Base-by-base conservation (phyloP, 2,888 invertebrate species). In the Nemotelus pantherinus region DNA sequence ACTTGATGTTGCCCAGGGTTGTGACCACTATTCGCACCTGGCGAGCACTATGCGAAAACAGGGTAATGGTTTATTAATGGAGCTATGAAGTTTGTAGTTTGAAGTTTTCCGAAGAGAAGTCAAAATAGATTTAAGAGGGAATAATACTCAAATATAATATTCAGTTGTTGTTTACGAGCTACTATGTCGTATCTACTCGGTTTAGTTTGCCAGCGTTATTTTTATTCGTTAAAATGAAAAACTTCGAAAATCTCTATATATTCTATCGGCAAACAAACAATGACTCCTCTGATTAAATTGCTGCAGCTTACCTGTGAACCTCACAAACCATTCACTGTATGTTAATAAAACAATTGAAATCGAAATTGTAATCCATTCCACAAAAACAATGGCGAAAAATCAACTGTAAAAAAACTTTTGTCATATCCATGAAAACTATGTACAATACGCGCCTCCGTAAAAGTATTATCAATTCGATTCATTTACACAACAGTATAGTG, bases 11-110 rank as follows among this genome's bases (percentile, higher is more conserved):
- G 60, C 55, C 70, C 41, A 71, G 9, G 60, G 48, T 60, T 50
- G 63, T 74, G 74, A 74, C 74, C 74, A 63, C 70, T 70, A 70
- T 63, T 74, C 48, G n/a, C 39, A 57, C 71, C 71, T 72, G 71
- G 58, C 67, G 48, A 39, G 50, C 50, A 48, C 48, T 68, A 50
- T 47, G 55, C 2, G 70, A 53, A 44, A 44, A 53, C 1, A 70
- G 50, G 74, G 63, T 74, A 74, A 74, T 44, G 74, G 41, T 63
- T 63, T 63, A 74, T 74, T 74, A 74, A 74, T 63, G 63, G 74
- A 63, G 43, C 48, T 48, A 74, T 48, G 25, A 4, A 25, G 25
- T 1, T 25, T 25, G 25, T 25, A 25, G 25, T 25, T 25, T 25
- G 25, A 25, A 1, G 0, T 25, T 25, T 25, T 25, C 1, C 25